Evolutionary conservation across 2,888 invertebrate genomes (phyloP).

Genomic region (Tanypteryx hageni): DNA sequence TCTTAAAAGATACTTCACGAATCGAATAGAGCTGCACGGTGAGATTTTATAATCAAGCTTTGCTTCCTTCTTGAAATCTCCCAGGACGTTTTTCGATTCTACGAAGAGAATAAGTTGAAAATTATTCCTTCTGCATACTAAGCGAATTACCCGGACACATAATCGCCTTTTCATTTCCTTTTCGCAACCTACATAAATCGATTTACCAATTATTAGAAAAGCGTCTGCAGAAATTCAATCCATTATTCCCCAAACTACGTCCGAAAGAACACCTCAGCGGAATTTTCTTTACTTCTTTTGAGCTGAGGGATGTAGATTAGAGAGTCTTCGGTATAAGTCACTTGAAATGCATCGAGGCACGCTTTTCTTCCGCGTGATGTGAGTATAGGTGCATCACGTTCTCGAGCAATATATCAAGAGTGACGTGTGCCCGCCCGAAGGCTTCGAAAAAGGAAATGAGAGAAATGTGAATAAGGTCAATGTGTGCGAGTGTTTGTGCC

Average conservation of each 20-base stretch:
- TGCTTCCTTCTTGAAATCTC: too few relatives aligned
- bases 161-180: not conserved
- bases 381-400: not conserved
- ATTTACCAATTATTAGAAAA: not conserved
- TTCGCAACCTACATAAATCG: not conserved
- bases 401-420: not conserved
- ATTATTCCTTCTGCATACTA: too few relatives aligned
- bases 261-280: not conserved
- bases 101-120: too few relatives aligned
- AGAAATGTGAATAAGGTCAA: constrained; percentile 1
- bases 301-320: not conserved
- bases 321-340: not conserved
- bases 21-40: too few relatives aligned
- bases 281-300: not conserved
- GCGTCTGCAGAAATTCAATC: not conserved
- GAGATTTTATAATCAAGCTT: too few relatives aligned
- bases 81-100: too few relatives aligned
- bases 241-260: not conserved
- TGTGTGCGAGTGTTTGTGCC: not conserved
- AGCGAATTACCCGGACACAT: not conserved
- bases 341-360: constrained; percentile 24
- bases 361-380: not conserved
- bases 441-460: not conserved
- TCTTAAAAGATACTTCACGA: too few relatives aligned
- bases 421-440: not conserved